Conservation (phyloP, 2,797 vertebrate genomes). For the Rhinella marina region DNA sequence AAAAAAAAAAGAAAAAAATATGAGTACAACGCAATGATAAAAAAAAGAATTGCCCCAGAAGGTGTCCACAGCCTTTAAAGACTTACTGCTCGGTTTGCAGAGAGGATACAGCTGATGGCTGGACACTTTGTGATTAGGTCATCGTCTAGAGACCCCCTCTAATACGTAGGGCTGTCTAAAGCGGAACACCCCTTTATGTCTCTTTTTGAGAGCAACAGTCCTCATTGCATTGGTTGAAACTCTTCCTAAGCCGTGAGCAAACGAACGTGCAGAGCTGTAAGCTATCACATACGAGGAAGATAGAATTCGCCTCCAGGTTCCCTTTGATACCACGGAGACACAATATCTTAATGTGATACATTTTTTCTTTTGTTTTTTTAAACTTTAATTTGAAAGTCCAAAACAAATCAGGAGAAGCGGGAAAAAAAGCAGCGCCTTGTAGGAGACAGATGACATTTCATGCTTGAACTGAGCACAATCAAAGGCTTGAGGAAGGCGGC, state of each 20-base stretch:
- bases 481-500: not conserved
- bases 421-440: slow-evolving; percentile 12
- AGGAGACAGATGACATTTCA: slow-evolving; percentile 46
- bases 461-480: slow-evolving; percentile 40
- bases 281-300: slow-evolving; percentile 4
- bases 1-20: no score
- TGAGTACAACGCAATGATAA: no score
- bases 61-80: no score
- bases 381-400: slow-evolving; percentile 41
- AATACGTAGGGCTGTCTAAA: not conserved
- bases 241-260: not conserved
- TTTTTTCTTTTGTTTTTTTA: not conserved
- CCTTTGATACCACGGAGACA: not conserved
- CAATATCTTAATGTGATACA: slow-evolving; percentile 13
- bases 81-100: no score
- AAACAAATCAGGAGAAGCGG: slow-evolving; percentile 27
- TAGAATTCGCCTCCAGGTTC: slow-evolving; percentile 8
- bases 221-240: not conserved
- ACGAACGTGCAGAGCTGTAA: slow-evolving; percentile 2
- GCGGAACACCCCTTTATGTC: not conserved
- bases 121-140: not conserved
- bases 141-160: not conserved
- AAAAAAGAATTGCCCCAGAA: no score
- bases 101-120: no score
- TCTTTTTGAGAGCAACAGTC: not conserved